A percentile compares a stretch with the other conserved stretches of the same genome.
Conservation (phyloP, 2,113 vertebrate species). For the Syngnathus typhle region DNA sequence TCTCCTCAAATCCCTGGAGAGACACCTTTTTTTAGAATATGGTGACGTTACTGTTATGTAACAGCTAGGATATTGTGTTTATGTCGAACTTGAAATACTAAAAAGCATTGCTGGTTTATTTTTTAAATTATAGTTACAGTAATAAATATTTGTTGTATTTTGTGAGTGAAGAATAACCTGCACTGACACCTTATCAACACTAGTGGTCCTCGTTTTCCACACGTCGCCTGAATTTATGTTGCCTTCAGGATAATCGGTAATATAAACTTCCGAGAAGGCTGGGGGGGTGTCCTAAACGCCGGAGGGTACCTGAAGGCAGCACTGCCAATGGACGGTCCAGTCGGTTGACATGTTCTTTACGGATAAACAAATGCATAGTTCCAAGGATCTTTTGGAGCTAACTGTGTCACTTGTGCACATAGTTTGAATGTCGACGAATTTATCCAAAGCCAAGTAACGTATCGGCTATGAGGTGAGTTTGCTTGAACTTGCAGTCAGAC, state of each 20-base stretch:
- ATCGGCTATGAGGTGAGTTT: conserved; percentile 44
- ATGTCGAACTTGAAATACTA: too few relatives aligned
- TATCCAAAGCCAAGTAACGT: conserved; percentile 19
- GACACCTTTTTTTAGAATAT: too few relatives aligned
- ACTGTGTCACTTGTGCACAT: background rate
- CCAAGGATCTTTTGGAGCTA: conserved; percentile 8
- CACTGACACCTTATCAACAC: conserved; percentile 35
- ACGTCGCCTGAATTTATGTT: background rate
- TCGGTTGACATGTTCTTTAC: conserved; percentile 18
- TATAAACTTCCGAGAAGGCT: background rate
- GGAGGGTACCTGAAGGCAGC: conserved; percentile 31
- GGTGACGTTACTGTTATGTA: too few relatives aligned
- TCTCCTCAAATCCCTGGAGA: too few relatives aligned
- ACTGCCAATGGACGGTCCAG: conserved; percentile 5
- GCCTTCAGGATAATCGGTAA: conserved; percentile 9
- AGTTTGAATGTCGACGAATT: background rate
- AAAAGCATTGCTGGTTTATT: too few relatives aligned
- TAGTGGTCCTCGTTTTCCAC: conserved; percentile 41
- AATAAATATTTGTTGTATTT: background rate
- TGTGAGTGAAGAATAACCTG: background rate
- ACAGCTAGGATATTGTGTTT: too few relatives aligned
- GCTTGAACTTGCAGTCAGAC: conserved; percentile 23
- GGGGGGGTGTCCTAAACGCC: too few relatives aligned
- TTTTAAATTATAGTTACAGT: too few relatives aligned
- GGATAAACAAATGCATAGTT: conserved; percentile 53